A percentile compares a stretch with the other conserved stretches of the same genome.
Evolutionary conservation across 2,797 vertebrate species (phyloP).

Genomic region (Cuniculus paca): DNA sequence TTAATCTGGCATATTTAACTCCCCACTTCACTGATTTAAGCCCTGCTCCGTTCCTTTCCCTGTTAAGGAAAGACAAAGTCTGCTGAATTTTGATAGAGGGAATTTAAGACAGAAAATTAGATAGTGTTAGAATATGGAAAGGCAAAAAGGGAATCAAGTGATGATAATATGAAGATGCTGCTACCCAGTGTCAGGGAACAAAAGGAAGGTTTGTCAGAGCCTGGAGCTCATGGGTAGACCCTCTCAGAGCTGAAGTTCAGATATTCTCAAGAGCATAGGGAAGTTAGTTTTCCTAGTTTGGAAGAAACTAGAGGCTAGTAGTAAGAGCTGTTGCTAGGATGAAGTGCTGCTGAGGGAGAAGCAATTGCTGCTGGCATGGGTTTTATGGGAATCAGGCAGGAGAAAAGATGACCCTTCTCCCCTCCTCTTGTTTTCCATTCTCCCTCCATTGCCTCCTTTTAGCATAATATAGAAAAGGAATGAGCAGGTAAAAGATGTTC

Average conservation of each 20-base stretch:
- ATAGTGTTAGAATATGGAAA: neutral
- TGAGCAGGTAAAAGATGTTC: neutral
- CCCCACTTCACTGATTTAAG: neutral
- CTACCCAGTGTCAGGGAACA: neutral
- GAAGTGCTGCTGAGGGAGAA: fast-evolving
- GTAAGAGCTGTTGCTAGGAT: neutral
- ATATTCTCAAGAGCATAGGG: neutral
- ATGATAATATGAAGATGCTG: too few species aligned
- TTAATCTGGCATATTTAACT: neutral
- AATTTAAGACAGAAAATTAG: neutral
- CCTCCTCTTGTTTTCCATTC: neutral
- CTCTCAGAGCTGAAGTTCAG: too few species aligned
- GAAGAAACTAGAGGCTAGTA: neutral
- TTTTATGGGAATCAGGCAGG: fast-evolving
- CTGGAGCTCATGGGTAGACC: neutral
- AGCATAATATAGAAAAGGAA: neutral
- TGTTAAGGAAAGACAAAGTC: neutral
- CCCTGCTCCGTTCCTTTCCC: neutral
- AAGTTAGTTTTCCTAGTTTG: neutral
- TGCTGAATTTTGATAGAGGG: neutral
- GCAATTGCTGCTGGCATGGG: fast-evolving
- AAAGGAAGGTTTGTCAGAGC: too few species aligned
- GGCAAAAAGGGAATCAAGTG: neutral
- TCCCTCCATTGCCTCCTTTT: neutral
- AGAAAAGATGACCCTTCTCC: neutral